Evolutionary conservation across 2,888 invertebrate genomes (phyloP), one percentile per base, ranked within the genome.

Genomic region (Pseudoips prasinana): DNA sequence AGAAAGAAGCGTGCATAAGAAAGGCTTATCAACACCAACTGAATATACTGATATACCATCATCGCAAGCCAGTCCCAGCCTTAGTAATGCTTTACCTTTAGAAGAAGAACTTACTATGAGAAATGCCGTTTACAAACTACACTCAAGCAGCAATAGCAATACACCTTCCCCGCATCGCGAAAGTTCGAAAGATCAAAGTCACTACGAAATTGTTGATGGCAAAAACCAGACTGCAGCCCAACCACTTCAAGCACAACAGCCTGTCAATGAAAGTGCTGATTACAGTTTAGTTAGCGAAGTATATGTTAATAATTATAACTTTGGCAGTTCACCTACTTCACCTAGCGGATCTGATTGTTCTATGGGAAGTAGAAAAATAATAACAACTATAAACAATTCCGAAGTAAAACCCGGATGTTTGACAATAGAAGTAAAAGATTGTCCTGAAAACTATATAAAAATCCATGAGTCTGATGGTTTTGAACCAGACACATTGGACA

Each of bases 401-500:
- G 86, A 79, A 36, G 87, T 92, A 57, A 93, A 94, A 42, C 94
- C 95, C 0, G 95, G 95, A 4, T 95, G 94, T 58, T 86, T 96
- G 63, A 94, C 95, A 17, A 96, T 96, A 41, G 95, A 95, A 82
- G 94, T 96, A 0, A 94, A 94, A 66, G 95, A 95, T 69, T 92
- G 94, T 9, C 93, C 95, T 0, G 93, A 94, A 55, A 94, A 95
- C 62, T 94, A 94, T 49, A 91, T 93, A 4, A 91, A 91, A 60
- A 92, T 94, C 28, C 91, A 94, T 35, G 96, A 96, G 61, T 95
- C 95, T 1, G 95, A 95, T 57, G 93, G 92, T 33, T 96, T 95
- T 58, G 96, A 96, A 71, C 95, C 96, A 0, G 96, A 96, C 51
- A 96, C 96, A 0, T 84, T 96, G 34, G 96, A 96, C 62, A 89